phyloP scores from a whole-genome alignment of 2,797 vertebrate genomes.

The Ispidina picta region DNA sequence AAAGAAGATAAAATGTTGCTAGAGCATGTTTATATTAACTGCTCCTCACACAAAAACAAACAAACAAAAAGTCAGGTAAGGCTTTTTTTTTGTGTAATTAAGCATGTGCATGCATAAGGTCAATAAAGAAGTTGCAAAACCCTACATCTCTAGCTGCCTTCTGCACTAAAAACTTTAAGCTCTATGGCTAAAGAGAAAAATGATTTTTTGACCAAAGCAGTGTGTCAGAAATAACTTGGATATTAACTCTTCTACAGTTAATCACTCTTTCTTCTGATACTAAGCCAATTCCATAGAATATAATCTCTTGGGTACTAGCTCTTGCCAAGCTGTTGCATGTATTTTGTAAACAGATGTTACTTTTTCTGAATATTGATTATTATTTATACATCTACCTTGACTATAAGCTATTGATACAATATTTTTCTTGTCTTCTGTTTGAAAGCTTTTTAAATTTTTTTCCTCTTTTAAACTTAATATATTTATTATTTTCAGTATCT shows the following conservation, averaged over 20 bases:
- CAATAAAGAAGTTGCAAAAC: background rate
- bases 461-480: background rate
- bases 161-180: background rate
- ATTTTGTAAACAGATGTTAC: background rate
- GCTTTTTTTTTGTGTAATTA: background rate
- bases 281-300: background rate
- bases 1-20: background rate
- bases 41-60: background rate
- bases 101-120: background rate
- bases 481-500: background rate
- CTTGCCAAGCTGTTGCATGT: background rate
- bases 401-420: background rate
- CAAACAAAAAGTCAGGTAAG: background rate
- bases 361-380: background rate
- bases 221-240: slow-evolving; percentile 5
- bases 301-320: background rate
- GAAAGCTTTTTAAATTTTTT: background rate
- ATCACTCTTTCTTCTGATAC: background rate
- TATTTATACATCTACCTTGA: background rate
- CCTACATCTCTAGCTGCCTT: background rate
- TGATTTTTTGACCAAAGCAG: background rate
- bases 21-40: background rate
- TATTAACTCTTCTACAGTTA: background rate
- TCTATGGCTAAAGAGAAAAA: background rate
- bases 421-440: background rate